Conservation (phyloP, 2,797 vertebrate genomes). For the Dallia pectoralis region DNA sequence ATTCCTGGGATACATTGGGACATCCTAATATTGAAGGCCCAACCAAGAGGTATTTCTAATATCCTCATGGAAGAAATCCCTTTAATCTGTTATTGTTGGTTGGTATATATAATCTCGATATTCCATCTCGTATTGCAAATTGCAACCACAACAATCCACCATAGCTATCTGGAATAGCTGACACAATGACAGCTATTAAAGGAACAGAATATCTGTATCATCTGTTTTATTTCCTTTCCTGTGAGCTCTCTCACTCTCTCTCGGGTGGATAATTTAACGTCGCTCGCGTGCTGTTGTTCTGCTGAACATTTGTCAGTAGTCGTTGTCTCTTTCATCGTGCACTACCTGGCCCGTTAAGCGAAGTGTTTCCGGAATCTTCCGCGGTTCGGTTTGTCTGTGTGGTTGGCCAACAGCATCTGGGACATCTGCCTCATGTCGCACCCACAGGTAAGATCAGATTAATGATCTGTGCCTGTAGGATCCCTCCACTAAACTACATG, state of each 20-base stretch:
- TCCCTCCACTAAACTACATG: conserved; percentile 32
- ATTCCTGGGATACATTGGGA: too few species aligned
- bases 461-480: conserved; percentile 60
- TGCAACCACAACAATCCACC: not conserved
- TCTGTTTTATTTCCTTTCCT: not conserved
- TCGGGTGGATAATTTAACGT: not conserved
- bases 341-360: not conserved
- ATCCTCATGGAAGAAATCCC: too few species aligned
- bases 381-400: conserved; percentile 43
- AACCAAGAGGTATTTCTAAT: too few species aligned
- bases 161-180: not conserved
- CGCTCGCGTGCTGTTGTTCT: not conserved
- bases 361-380: conserved; percentile 19
- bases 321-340: not conserved
- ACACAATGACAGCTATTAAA: not conserved
- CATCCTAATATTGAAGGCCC: too few species aligned
- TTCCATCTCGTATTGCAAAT: not conserved
- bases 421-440: not conserved
- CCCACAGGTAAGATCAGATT: conserved; percentile 57
- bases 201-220: not conserved
- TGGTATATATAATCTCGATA: too few species aligned
- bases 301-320: conserved; percentile 24
- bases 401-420: conserved; percentile 45
- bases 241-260: too few species aligned
- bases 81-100: too few species aligned